Evolutionary conservation across 1,140 invertebrate species (phyloP), one percentile per base, ranked within the genome.

Genomic region (Ceratina calcarata): DNA sequence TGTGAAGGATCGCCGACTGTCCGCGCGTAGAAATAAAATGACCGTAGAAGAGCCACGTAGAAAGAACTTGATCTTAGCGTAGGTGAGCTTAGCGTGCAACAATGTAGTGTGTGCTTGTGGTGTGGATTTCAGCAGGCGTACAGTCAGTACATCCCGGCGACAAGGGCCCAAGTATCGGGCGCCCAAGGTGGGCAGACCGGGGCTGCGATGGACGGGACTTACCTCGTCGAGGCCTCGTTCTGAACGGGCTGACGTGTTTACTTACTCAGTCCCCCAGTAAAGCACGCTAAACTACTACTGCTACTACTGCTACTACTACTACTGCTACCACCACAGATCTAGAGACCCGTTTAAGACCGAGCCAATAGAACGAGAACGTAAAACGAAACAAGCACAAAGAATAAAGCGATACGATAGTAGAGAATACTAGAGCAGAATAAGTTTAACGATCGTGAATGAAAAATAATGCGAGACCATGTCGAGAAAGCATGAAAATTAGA

Each of bases 181-280:
- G 95, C 95, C 86, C 95, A 96, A 92, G 96, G 94, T 85, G 96
- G 96, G 91, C 95, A 96, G 93, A 96, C 95, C 80, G 95, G 96
- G 89, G 95, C 95, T 82, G 95, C 95, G 83, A 95, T 96, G 95
- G 96, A 96, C 89, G 96, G 95, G 89, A 96, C 96, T 87, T 97
- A 96, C 92, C 94, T 97, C 88, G 96, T 97, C 87, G 96, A 97
- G 92, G 96, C 96, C 86, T 96, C 96, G 68, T 97, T 97, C 94
- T 96, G 95, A 94, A 82, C 67, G 66, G 45, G 72, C 72, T 78
- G 49, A 70, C 13, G 37, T 45, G 37, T 70, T 62, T 45, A 16
- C 78, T 75, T 84, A 61, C 45, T 16, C 27, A 49, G 53, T 60
- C 20, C 77, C 72, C 3, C 8, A 60, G 57, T 60, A 60, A 22